Base-by-base conservation (phyloP, 2,888 invertebrate species). In the Epinotia nisella region DNA sequence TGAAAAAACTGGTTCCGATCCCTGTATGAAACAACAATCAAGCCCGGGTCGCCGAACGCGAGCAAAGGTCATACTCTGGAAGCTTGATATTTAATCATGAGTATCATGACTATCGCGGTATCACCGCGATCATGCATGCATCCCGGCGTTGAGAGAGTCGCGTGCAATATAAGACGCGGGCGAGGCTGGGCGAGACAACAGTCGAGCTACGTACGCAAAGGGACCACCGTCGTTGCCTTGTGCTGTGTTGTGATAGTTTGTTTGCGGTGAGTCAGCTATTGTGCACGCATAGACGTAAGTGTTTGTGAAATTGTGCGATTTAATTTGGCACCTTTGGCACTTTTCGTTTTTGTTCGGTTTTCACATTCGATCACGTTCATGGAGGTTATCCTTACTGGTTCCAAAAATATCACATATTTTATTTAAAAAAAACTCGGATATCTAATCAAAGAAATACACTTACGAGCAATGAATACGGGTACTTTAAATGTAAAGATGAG, bases 161-260 rank as follows among this genome's bases (percentile, higher is more conserved):
- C 85, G 89, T 88, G 87, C 85, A 64, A 88, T 92, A 92, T 90
- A 92, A 90, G 85, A 82, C 78, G 35, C 35, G 80, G 79, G 80
- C 81, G 82, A 80, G 82, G 81, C 78, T 83, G 88, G 90, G 87
- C 89, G 88, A 86, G 81, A 81, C 83, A 91, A 80, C 92, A 93
- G 92, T 93, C 85, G 83, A 80, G 74, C 74, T 72, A 70, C 78
- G 77, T 77, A 61, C 86, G 82, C 83, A 81, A 80, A 81, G 83
- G 85, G 82, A 82, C 82, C 80, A 84, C 84, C 82, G 86, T 85
- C 86, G 86, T 85, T 83, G n/a, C 7, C 35, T 35, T 83, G 88
- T 87, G 85, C 82, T 82, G 90, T 89, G 89, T 83, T 83, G 87
- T 88, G 88, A 79, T 81, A 82, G 87, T 85, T 85, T 87, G 83